These are phyloP conservation scores for Lasioglossum lativentre DNA, from an alignment of 2,888 invertebrate species.

Conservation along the genomic window DNA sequence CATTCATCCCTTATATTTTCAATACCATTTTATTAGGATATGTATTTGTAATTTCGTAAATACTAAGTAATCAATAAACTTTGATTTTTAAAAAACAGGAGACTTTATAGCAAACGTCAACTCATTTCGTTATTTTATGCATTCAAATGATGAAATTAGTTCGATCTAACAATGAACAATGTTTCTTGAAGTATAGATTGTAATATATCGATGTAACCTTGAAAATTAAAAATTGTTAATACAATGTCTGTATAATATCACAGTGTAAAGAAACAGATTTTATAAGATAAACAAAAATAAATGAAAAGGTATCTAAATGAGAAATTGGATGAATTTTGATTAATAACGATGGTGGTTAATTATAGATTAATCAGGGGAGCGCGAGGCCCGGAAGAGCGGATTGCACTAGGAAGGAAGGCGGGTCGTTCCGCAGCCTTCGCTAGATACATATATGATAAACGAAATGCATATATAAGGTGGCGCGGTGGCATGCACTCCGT, in stretches of 20 bases:
- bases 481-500: slow-evolving; percentile 60
- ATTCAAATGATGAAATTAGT: too few species aligned
- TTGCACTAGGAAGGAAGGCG: slow-evolving; percentile 40
- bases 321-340: not conserved
- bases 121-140: too few species aligned
- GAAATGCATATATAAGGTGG: slow-evolving; percentile 45
- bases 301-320: not conserved
- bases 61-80: too few species aligned
- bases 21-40: not conserved
- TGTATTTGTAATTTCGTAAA: not conserved
- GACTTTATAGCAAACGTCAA: too few species aligned
- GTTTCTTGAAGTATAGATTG: too few species aligned
- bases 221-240: not conserved
- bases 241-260: not conserved
- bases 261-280: too few species aligned
- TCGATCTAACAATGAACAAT: too few species aligned
- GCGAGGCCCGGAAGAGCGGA: slow-evolving; percentile 15
- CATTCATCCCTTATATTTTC: not conserved
- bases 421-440: slow-evolving; percentile 44
- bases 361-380: slow-evolving; percentile 16
- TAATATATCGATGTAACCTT: too few species aligned
- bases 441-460: slow-evolving; percentile 48
- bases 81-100: too few species aligned
- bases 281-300: not conserved
- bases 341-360: not conserved